Evolutionary conservation across 1,140 invertebrate species (phyloP).

Genomic region (Conus betulinus): DNA sequence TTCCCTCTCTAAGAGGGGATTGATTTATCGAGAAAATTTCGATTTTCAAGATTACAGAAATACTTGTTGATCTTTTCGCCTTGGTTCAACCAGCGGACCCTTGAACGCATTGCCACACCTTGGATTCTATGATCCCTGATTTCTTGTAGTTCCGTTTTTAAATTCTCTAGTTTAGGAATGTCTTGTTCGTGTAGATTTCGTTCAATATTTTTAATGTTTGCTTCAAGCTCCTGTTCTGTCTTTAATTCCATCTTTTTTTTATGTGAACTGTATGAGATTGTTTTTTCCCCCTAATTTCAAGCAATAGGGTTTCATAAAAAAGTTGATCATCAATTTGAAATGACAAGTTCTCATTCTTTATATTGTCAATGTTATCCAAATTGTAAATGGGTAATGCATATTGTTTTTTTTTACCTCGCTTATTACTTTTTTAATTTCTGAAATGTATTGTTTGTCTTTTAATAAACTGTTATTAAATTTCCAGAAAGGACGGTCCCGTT

Average conservation of each 20-base stretch:
- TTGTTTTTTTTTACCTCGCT: background rate
- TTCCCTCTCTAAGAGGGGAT: conserved; percentile 1
- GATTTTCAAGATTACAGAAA: conserved; percentile 12
- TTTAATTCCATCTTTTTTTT: conserved; percentile 25
- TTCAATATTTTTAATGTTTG: background rate
- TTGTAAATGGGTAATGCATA: conserved; percentile 15
- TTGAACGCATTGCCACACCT: conserved; percentile 15
- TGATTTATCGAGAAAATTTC: conserved; percentile 20
- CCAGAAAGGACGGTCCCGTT: background rate
- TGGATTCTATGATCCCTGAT: conserved; percentile 30
- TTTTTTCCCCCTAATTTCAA: conserved; percentile 40
- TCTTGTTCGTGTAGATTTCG: background rate
- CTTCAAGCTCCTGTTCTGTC: background rate
- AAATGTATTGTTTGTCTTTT: conserved; percentile 7
- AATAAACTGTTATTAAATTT: conserved; percentile 37
- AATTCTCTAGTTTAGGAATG: background rate
- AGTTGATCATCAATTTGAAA: background rate
- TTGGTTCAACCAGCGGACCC: conserved; percentile 26
- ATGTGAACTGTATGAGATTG: conserved; percentile 22
- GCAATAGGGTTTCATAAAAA: conserved; percentile 38
- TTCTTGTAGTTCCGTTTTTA: conserved; percentile 9
- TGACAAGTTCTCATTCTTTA: conserved; percentile 15
- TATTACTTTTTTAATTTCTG: background rate
- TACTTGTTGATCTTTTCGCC: conserved; percentile 26
- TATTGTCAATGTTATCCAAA: conserved; percentile 30